Conservation (phyloP, 2,888 invertebrate genomes). For the Acrobasis consociella region DNA sequence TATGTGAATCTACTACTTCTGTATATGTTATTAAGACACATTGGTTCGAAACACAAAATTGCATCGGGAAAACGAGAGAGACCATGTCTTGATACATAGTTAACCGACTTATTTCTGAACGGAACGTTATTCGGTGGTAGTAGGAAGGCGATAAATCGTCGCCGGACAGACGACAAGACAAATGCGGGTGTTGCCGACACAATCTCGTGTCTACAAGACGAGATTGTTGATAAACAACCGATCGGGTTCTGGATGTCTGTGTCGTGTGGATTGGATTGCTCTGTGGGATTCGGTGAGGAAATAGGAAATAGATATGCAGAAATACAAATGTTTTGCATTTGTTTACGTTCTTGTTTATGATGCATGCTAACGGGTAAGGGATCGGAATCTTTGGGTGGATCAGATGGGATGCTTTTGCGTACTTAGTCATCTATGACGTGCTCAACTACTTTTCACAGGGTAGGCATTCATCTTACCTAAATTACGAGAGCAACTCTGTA, state of each 20-base stretch:
- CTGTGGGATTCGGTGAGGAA: neutral
- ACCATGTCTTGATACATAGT: conserved; percentile 34
- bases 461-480: too few species aligned
- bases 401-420: too few species aligned
- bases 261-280: conserved; percentile 16
- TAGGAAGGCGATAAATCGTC: conserved; percentile 61
- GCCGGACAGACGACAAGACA: conserved; percentile 65
- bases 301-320: neutral
- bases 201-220: conserved; percentile 20
- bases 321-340: neutral
- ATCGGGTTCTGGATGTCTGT: conserved; percentile 15
- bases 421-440: too few species aligned
- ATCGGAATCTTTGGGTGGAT: too few species aligned
- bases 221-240: conserved; percentile 18
- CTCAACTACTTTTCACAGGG: too few species aligned
- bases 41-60: too few species aligned
- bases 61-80: neutral
- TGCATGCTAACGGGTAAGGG: too few species aligned
- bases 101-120: conserved; percentile 28
- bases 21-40: too few species aligned
- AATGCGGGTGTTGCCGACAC: conserved; percentile 37
- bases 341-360: too few species aligned
- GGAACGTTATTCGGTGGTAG: conserved; percentile 55
- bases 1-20: too few species aligned
- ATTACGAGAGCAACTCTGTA: too few species aligned